These are phyloP conservation scores for Idaea biselata DNA, from an alignment of 2,888 invertebrate genomes.

Conservation along the genomic window DNA sequence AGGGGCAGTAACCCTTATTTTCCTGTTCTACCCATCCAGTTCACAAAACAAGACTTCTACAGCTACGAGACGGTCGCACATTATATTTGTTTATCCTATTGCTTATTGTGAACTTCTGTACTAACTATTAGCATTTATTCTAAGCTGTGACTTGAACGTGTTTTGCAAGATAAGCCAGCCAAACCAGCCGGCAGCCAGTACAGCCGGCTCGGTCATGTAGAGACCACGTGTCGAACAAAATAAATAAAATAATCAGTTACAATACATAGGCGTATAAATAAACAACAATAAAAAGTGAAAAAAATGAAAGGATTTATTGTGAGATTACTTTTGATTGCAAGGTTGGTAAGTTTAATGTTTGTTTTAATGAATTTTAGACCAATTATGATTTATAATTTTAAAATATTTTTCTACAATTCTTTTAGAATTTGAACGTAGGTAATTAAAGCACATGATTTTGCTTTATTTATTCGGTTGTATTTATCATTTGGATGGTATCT, in stretches of 20 bases:
- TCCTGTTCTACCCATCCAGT: background rate
- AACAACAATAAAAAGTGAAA: background rate
- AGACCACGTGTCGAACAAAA: background rate
- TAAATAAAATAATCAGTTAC: background rate
- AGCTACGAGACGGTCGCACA: background rate
- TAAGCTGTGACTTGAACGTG: background rate
- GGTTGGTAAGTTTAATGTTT: background rate
- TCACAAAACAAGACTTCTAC: background rate
- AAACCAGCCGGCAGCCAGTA: background rate
- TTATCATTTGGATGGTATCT: too few species aligned
- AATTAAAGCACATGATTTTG: too few species aligned
- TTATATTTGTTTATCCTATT: background rate
- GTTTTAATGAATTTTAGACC: background rate
- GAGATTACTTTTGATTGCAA: conserved; percentile 1
- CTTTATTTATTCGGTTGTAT: too few species aligned
- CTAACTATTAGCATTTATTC: background rate
- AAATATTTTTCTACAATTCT: background rate
- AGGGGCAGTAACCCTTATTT: background rate
- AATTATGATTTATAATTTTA: too few species aligned
- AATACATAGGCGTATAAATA: background rate
- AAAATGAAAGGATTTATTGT: background rate
- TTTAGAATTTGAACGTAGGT: background rate
- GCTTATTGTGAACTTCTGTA: background rate
- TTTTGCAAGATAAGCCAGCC: background rate
- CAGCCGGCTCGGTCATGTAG: background rate